phyloP scores from a whole-genome alignment of 2,113 vertebrate genomes.

The Epinephelus lanceolatus region DNA sequence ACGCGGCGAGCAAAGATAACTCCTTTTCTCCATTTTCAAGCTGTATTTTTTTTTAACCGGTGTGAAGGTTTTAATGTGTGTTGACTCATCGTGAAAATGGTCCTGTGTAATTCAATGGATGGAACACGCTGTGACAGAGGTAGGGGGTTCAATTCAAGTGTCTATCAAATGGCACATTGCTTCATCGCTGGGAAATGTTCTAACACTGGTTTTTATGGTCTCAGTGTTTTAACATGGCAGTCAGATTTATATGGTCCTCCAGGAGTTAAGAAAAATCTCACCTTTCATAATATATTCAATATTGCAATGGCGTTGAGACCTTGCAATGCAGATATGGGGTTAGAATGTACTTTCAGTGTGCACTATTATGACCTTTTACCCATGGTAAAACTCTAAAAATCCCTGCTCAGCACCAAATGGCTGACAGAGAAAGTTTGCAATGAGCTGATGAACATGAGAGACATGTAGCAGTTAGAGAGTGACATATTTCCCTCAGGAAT shows the following conservation, averaged over 20 bases:
- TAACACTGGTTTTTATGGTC: not conserved
- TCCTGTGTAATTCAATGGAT: slow-evolving; percentile 10
- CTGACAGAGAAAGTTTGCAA: too few relatives aligned
- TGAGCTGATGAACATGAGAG: not conserved
- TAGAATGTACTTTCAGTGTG: not conserved
- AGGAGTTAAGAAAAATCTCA: slow-evolving; percentile 6
- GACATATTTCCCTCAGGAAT: not conserved
- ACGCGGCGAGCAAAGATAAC: not conserved
- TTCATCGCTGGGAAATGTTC: not conserved
- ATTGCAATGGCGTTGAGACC: not conserved
- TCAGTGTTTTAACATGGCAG: not conserved
- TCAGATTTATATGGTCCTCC: not conserved
- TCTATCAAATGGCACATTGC: not conserved
- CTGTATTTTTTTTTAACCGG: slow-evolving; percentile 10
- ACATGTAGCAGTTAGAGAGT: not conserved
- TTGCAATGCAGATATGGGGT: not conserved
- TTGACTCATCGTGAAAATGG: slow-evolving; percentile 46
- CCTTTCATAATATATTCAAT: not conserved
- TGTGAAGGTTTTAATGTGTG: slow-evolving; percentile 27
- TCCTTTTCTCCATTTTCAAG: slow-evolving; percentile 26
- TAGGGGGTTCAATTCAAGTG: slow-evolving; percentile 37
- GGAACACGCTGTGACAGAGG: slow-evolving; percentile 24
- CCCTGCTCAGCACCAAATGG: too few relatives aligned
- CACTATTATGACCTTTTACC: not conserved
- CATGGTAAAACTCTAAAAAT: not conserved